These are phyloP conservation scores for Baccha elongata DNA, from an alignment of 2,888 invertebrate genomes.

Conservation along the genomic window DNA sequence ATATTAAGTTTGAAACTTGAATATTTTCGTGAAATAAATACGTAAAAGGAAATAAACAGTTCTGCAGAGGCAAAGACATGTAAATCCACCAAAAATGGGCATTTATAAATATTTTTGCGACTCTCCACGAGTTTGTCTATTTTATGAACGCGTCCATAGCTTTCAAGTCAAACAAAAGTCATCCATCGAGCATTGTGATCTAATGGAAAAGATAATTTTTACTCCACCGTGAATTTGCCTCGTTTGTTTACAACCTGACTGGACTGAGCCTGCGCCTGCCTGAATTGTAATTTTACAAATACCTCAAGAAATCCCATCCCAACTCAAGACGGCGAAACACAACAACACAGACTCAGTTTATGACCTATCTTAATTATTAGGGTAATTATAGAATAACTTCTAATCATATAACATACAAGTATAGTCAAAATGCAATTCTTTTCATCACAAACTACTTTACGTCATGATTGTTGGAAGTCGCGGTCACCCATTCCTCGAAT, in stretches of 20 bases:
- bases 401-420: neutral
- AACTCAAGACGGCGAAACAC: neutral
- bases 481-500: neutral
- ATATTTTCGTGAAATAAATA: no score
- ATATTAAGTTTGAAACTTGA: no score
- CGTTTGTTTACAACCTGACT: conserved; percentile 49
- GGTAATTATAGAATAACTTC: conserved; percentile 3
- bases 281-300: no score
- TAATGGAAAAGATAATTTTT: neutral
- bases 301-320: neutral
- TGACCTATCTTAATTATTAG: neutral
- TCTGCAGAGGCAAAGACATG: no score
- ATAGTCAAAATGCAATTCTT: neutral
- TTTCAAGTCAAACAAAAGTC: neutral
- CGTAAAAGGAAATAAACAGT: no score
- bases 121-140: no score
- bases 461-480: neutral
- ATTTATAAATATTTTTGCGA: no score
- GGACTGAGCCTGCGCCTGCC: no score
- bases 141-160: neutral
- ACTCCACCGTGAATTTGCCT: conserved; percentile 37
- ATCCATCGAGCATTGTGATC: no score
- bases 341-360: neutral
- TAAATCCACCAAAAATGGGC: no score
- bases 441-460: neutral